Evolutionary conservation across 2,113 vertebrate genomes (phyloP), one percentile per base, ranked within the genome.

Genomic region (Gavia stellata): DNA sequence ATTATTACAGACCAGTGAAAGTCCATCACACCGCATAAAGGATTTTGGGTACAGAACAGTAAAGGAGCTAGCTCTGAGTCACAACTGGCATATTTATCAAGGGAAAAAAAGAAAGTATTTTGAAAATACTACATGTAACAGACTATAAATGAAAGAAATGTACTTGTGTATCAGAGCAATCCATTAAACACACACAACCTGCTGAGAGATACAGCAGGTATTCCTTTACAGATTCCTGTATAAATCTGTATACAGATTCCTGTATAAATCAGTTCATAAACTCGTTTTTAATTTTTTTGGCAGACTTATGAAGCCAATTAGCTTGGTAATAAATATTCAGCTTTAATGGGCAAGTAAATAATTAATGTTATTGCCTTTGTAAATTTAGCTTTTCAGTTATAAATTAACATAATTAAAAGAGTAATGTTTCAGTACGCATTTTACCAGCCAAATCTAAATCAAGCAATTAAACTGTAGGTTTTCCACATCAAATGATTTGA

Each of bases 381-480:
- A 98, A 98, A 98, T 98, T 98, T 98, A 97, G 96, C 88, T 98
- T 98, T 98, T 98, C 95, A 91, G 97, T 97, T 98, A 98, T 98
- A 98, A 98, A 98, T 98, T 98, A 98, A 86, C 97, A 96, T 98
- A 98, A 98, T 98, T 98, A 98, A 98, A 94, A 97, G 97, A 98
- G 94, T 97, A 97, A 97, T 98, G 98, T 98, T 98, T 98, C 97
- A 96, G 96, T 94, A 58, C 17, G 50, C 95, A 89, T 98, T 98
- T 98, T 97, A 97, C 93, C 93, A 97, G 96, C 94, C 92, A 98
- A 97, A 97, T 98, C 97, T 98, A 98, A 98, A 98, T 98, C 97
- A 98, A 95, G 98, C 97, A 98, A 98, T 98, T 98, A 98, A 98
- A 98, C 96, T 97, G 96, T 98, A 97, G 94, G 89, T 97, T 98